A percentile compares a stretch with the other conserved stretches of the same genome.
These are phyloP conservation scores for Moxostoma hubbsi DNA, from an alignment of 2,797 vertebrate species.

Conservation along the genomic window DNA sequence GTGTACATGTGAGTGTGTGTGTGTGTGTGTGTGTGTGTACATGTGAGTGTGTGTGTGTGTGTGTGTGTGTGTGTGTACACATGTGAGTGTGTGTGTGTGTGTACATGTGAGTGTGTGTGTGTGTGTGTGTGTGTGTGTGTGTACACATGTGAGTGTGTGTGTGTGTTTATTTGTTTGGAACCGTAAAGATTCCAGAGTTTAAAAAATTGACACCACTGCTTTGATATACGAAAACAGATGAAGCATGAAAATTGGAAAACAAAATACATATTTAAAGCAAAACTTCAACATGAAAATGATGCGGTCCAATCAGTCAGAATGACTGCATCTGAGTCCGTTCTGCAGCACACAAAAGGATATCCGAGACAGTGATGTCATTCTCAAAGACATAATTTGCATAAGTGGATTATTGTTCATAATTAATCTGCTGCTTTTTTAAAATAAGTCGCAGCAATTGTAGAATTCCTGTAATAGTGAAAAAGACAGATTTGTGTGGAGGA, in stretches of 20 bases:
- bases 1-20: no score
- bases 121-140: neutral
- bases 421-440: slow-evolving; percentile 2
- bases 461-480: slow-evolving; percentile 28
- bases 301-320: neutral
- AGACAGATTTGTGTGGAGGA: neutral
- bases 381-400: slow-evolving; percentile 19
- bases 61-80: no score
- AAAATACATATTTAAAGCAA: slow-evolving; percentile 17
- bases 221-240: neutral
- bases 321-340: neutral
- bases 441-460: neutral
- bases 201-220: neutral
- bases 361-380: slow-evolving; percentile 15
- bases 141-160: neutral
- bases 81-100: no score
- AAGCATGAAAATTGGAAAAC: neutral
- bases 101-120: no score
- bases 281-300: slow-evolving; percentile 19
- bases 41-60: neutral
- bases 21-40: no score
- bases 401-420: slow-evolving; percentile 28
- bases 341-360: neutral
- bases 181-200: slow-evolving; percentile 1
- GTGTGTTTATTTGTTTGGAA: neutral